Evolutionary conservation across 2,888 invertebrate genomes (phyloP).

Genomic region (Troglohyphantes excavatus): DNA sequence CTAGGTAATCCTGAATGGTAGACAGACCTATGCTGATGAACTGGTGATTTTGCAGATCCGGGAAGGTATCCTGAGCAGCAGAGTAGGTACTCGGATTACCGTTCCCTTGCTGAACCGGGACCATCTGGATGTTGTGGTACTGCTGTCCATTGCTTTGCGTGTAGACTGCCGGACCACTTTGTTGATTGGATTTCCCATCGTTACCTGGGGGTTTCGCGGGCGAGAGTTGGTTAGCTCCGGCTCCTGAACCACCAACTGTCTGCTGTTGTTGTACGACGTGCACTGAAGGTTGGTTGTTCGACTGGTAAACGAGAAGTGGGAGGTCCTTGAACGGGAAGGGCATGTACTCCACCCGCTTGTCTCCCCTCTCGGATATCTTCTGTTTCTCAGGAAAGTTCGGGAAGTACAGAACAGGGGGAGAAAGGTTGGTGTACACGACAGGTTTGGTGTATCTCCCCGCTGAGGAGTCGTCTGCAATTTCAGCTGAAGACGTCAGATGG

Average conservation of each 20-base stretch:
- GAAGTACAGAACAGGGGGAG: conserved; percentile 70
- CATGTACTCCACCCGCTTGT: conserved; percentile 59
- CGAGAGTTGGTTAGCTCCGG: not conserved
- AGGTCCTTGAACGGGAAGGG: conserved; percentile 66
- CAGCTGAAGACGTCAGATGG: not conserved
- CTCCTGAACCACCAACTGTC: not conserved
- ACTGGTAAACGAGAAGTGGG: conserved; percentile 67
- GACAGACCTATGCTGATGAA: conserved; percentile 66
- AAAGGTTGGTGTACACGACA: conserved; percentile 64
- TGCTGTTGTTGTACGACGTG: conserved; percentile 59
- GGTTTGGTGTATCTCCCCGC: conserved; percentile 61
- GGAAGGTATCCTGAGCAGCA: not conserved
- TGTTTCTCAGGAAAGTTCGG: conserved; percentile 62
- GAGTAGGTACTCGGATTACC: not conserved
- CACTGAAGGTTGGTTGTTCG: conserved; percentile 63
- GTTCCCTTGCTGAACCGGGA: not conserved
- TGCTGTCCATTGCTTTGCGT: conserved; percentile 4
- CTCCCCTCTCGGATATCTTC: conserved; percentile 28
- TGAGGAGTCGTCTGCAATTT: not conserved
- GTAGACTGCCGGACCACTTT: conserved; percentile 22
- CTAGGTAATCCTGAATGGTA: not conserved
- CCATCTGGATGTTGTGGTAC: not conserved
- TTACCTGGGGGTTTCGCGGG: not conserved
- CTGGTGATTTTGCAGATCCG: conserved; percentile 31
- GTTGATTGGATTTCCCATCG: not conserved